Evolutionary conservation across 2,797 vertebrate species (phyloP), one percentile per base, ranked within the genome.

Genomic region (Oreortyx pictus): DNA sequence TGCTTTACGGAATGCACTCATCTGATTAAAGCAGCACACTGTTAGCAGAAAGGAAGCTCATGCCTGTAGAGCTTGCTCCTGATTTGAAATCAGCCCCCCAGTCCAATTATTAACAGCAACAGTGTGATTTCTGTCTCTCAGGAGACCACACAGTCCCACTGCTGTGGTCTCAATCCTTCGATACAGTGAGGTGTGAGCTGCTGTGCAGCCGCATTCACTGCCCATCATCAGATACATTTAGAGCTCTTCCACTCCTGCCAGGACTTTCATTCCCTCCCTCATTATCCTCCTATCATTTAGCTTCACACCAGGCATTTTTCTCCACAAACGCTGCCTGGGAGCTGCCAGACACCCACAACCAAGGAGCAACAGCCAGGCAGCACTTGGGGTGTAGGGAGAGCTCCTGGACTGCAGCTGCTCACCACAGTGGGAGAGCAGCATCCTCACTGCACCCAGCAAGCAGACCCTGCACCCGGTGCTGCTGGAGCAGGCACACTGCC

Each of bases 201-300:
- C 57, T 37, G 19, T 10, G 73, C 25, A 31, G 9, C 15, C 1
- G 17, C 10, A 6, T 0, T 3, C 41, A 2, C 11, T 20, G 44
- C 50, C 39, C 49, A 5, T 12, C 2, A 17, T 17, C 31, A 3
- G 9, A 6, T 9, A 4, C 2, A 1, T 33, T 52, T 14, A 22
- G 14, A 14, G 7, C 17, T 49, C 24, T 49, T 8, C 44, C 33
- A 6, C 13, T 33, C 8, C 46, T 54, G 37, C 16, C 44, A 43
- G 50, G 25, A 2, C 31, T 43, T 41, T 29, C 13, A 3, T n/a
- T 23, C 33, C 39, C 39, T 82, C 23, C 59, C 20, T 14, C 9
- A 0, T 2, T 7, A 9, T 9, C 16, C 16, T 23, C 13, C 11
- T 22, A 5, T 35, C 15, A 33, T 7, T 39, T 1, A 4, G 24